Percentiles rank a stretch among this genome's conserved stretches.
phyloP scores from a whole-genome alignment of 2,113 vertebrate genomes.

The Sporophila hypoxantha region DNA sequence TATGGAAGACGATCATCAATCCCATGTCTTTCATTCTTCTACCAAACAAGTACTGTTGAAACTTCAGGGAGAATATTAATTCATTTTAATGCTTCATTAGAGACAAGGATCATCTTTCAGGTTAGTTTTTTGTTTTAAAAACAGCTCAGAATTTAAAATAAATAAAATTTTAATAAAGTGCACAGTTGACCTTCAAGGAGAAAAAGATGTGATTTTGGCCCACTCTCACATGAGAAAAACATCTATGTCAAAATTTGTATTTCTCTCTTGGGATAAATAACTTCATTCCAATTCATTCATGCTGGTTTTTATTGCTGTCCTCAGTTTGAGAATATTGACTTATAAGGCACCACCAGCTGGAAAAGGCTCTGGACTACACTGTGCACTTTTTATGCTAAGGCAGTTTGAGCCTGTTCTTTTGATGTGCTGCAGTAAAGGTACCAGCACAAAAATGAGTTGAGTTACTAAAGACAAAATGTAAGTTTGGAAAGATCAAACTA shows the following conservation, averaged over 20 bases:
- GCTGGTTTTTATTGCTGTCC: not conserved
- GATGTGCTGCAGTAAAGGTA: not conserved
- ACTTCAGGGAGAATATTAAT: not conserved
- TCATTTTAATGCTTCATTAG: not conserved
- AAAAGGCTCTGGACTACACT: not conserved
- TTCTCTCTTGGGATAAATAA: not conserved
- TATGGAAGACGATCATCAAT: not conserved
- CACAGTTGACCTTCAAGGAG: not conserved
- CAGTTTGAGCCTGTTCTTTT: not conserved
- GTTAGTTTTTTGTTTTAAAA: not conserved
- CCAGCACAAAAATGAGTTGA: not conserved
- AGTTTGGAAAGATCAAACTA: not conserved
- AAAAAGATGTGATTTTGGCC: not conserved
- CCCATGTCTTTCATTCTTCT: not conserved
- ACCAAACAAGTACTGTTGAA: not conserved
- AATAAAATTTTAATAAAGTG: not conserved
- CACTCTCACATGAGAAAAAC: not conserved
- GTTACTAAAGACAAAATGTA: not conserved
- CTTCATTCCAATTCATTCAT: not conserved
- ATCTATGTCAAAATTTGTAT: not conserved
- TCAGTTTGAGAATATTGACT: not conserved
- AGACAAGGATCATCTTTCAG: not conserved
- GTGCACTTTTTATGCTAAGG: not conserved
- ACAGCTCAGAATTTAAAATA: not conserved
- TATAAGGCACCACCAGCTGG: not conserved